Base-by-base conservation (phyloP, 2,888 invertebrate genomes). In the Drosophila koepferae region DNA sequence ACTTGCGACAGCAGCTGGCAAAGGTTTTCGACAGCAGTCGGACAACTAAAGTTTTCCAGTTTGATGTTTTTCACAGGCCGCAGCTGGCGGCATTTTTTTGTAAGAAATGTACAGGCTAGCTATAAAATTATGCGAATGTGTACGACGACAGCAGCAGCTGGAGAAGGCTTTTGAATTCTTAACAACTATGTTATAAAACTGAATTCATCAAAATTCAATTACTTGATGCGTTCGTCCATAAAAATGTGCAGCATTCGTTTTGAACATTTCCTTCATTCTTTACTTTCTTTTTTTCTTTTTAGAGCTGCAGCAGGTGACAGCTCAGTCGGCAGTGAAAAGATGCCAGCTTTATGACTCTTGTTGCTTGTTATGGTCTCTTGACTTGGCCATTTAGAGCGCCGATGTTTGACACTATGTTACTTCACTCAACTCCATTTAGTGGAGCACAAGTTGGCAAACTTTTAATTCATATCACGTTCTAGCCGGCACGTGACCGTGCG, bases 161-260 rank as follows among this genome's bases (percentile, higher is more conserved):
- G 46, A 51, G 63, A 41, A 64, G 38, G 61, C 59, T 65, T 86
- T 80, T 77, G 81, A 82, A 86, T 82, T 77, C 81, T 77, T 67
- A 86, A 69, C 73, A 77, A 67, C 69, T 66, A 55, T 72, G 85
- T 66, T 78, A 78, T 84, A 75, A 74, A 86, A 78, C 44, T 16
- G 66, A 77, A 84, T 84, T 78, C 77, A 74, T 88, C 72, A 86
- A 80, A 72, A 86, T 88, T 84, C 86, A 84, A 88, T 86, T 88
- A 84, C 86, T 41, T 38, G 65, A 63, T 74, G 60, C 67, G 43
- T 38, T 60, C 53, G 40, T 53, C 56, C 63, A 58, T 68, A 72
- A 74, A 72, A 71, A 41, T 36, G 61, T 73, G 79, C 71, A 63
- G 66, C 73, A 70, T 72, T 43, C 49, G 66, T 56, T n/a, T n/a